phyloP scores from a whole-genome alignment of 2,113 vertebrate species.

The Podiceps cristatus region DNA sequence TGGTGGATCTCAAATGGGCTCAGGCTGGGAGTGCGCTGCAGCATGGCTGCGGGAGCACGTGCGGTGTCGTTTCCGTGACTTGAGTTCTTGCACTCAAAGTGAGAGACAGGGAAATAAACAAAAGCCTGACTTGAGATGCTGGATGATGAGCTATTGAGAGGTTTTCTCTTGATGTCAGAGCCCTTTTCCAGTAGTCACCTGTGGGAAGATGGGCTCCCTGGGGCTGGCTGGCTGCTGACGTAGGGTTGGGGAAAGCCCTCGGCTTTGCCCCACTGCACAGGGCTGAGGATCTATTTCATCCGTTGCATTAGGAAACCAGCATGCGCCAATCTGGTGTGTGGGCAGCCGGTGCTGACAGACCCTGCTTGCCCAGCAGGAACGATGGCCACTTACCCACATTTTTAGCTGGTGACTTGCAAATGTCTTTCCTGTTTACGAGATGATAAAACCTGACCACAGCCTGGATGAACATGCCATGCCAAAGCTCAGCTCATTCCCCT shows the following conservation, averaged over 20 bases:
- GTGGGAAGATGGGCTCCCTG: background rate
- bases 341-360: background rate
- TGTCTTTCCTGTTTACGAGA: background rate
- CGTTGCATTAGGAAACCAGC: background rate
- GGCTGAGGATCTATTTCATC: background rate
- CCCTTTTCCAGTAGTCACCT: background rate
- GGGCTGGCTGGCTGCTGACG: background rate
- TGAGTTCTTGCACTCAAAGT: background rate
- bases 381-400: background rate
- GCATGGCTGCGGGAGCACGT: fast-evolving
- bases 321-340: background rate
- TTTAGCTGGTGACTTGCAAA: background rate
- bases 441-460: background rate
- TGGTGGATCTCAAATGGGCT: background rate
- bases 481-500: background rate
- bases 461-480: background rate
- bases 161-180: background rate
- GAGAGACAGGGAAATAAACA: background rate
- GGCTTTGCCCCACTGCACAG: fast-evolving
- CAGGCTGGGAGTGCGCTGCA: fast-evolving
- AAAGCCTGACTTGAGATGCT: background rate
- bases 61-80: background rate
- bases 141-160: fast-evolving
- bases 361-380: background rate
- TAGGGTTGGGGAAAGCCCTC: background rate